Conservation (phyloP, 2,797 vertebrate genomes). For the Remorina albescens region DNA sequence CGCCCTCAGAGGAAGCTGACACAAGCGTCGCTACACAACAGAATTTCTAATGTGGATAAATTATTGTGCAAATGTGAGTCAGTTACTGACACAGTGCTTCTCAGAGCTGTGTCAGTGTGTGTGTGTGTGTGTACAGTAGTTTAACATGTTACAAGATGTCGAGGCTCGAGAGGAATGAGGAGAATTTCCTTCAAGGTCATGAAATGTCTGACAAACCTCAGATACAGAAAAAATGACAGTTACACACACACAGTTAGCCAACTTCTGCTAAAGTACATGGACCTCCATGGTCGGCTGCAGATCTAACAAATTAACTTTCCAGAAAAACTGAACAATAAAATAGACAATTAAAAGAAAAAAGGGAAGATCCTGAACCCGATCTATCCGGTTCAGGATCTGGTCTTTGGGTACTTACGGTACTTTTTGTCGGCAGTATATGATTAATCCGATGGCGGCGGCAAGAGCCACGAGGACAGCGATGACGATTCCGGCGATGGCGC, state of each 20-base stretch:
- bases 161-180: slow-evolving; percentile 43
- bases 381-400: no score
- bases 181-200: slow-evolving; percentile 41
- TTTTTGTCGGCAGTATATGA: slow-evolving; percentile 73
- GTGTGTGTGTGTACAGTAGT: slow-evolving; percentile 14
- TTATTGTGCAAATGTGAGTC: no score
- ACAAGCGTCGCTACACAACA: no score
- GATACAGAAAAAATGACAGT: slow-evolving; percentile 13
- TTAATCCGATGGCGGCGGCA: slow-evolving; percentile 39
- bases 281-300: no score
- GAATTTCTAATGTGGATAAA: no score
- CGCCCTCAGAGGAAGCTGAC: no score
- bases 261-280: no score
- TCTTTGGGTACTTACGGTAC: slow-evolving; percentile 82
- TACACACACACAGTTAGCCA: slow-evolving; percentile 7
- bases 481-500: slow-evolving; percentile 84
- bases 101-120: neutral
- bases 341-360: neutral
- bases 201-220: neutral
- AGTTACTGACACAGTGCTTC: no score
- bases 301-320: no score
- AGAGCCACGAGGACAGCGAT: slow-evolving; percentile 74
- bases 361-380: neutral
- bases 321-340: neutral
- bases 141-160: neutral